These are phyloP conservation scores for Pharmacophagus antenor DNA, from an alignment of 2,888 invertebrate species.

Conservation along the genomic window DNA sequence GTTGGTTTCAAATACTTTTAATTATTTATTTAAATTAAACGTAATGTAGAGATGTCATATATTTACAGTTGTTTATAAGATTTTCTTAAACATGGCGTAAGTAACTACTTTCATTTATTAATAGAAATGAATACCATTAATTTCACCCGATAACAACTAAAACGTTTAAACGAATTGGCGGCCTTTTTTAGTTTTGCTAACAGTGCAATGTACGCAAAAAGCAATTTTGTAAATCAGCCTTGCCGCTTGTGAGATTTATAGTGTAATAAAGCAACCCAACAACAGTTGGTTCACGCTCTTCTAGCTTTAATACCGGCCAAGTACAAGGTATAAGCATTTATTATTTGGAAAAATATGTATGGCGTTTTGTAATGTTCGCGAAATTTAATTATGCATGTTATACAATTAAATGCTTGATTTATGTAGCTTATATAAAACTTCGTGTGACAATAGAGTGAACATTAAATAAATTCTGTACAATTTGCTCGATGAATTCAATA, in stretches of 20 bases:
- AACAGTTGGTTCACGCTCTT: conserved; percentile 40
- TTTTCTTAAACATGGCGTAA: not conserved
- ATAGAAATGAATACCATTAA: conserved; percentile 1
- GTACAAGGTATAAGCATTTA: conserved; percentile 27
- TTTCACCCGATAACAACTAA: conserved; percentile 15
- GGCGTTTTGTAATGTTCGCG: not conserved
- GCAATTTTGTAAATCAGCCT: conserved; percentile 72
- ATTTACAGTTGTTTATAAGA: not conserved
- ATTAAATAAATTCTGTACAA: no score
- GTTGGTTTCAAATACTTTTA: no score
- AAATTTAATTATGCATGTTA: not conserved
- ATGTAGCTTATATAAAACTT: not conserved
- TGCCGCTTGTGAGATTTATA: conserved; percentile 50
- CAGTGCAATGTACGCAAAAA: conserved; percentile 44
- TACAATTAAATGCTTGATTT: not conserved
- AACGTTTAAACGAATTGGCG: conserved; percentile 23
- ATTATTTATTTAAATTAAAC: no score
- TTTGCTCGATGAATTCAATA: no score
- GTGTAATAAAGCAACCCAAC: conserved; percentile 63
- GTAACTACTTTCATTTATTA: not conserved
- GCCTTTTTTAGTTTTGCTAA: conserved; percentile 23
- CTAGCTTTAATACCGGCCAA: conserved; percentile 28
- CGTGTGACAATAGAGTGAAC: not conserved
- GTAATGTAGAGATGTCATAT: not conserved
- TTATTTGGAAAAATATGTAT: conserved; percentile 21